These are phyloP conservation scores for Sesia bembeciformis DNA, from an alignment of 2,888 invertebrate species.

Conservation along the genomic window DNA sequence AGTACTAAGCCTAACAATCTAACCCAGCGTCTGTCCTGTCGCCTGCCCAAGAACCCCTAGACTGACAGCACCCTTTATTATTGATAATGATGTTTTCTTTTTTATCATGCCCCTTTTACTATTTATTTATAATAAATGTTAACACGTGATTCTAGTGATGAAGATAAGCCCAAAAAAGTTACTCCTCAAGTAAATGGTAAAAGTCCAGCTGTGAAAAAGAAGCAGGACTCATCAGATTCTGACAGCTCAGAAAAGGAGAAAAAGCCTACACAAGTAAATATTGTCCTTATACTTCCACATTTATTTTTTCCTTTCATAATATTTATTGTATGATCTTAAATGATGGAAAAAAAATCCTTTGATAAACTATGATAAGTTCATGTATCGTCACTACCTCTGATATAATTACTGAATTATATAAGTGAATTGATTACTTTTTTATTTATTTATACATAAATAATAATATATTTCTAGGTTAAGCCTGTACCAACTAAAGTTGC, in stretches of 20 bases:
- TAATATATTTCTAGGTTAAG: slow-evolving; percentile 9
- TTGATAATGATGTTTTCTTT: too few relatives aligned
- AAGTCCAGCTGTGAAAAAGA: slow-evolving; percentile 33
- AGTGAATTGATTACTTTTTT: slow-evolving; percentile 13
- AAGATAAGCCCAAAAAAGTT: slow-evolving; percentile 27
- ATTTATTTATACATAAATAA: neutral
- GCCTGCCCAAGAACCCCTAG: too few relatives aligned
- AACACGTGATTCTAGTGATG: slow-evolving; percentile 33
- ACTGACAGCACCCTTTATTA: too few relatives aligned
- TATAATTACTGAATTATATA: slow-evolving; percentile 1
- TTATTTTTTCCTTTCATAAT: neutral
- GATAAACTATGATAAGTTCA: slow-evolving; percentile 29
- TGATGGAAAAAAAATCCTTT: slow-evolving; percentile 37
- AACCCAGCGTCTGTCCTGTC: too few relatives aligned
- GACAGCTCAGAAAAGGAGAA: slow-evolving; percentile 57
- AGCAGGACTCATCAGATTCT: slow-evolving; percentile 48
- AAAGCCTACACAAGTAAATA: slow-evolving; percentile 30
- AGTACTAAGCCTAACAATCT: too few relatives aligned
- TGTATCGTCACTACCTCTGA: slow-evolving; percentile 64
- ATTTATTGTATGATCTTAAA: slow-evolving; percentile 9
- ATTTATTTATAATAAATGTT: too few relatives aligned
- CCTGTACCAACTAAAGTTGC: slow-evolving; percentile 21
- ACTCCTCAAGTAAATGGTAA: slow-evolving; percentile 35
- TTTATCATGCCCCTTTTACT: too few relatives aligned
- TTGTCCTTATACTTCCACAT: neutral